A percentile compares a stretch with the other conserved stretches of the same genome.
phyloP scores from a whole-genome alignment of 2,888 invertebrate species.

The Carcina quercana region DNA sequence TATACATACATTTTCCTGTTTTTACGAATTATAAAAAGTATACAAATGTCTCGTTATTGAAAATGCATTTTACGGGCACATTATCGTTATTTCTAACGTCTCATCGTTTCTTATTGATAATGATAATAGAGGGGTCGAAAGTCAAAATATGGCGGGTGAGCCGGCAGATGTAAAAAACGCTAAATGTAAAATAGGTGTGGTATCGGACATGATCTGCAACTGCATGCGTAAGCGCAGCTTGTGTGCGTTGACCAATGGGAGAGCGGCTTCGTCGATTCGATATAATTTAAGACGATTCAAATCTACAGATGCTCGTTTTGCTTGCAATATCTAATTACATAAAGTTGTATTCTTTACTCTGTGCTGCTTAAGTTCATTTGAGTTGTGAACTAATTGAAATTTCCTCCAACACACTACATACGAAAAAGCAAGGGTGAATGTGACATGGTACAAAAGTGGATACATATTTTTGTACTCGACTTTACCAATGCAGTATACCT shows the following conservation, averaged over 20 bases:
- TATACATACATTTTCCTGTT: too few relatives aligned
- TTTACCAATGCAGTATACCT: too few relatives aligned
- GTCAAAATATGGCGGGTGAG: slow-evolving; percentile 24
- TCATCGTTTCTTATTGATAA: slow-evolving; percentile 5
- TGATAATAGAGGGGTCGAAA: slow-evolving; percentile 22
- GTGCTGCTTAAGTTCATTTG: too few relatives aligned
- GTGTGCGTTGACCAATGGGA: slow-evolving; percentile 50
- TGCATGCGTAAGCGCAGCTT: slow-evolving; percentile 56
- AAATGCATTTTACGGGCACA: too few relatives aligned
- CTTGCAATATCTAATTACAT: background rate
- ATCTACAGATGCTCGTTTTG: background rate
- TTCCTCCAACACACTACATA: too few relatives aligned
- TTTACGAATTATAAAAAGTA: too few relatives aligned
- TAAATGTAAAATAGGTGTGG: slow-evolving; percentile 44
- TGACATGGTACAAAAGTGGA: too few relatives aligned
- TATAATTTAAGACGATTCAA: slow-evolving; percentile 38
- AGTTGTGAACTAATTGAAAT: too few relatives aligned
- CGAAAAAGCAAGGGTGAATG: too few relatives aligned
- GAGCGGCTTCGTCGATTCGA: slow-evolving; percentile 20
- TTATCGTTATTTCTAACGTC: too few relatives aligned
- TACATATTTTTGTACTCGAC: too few relatives aligned
- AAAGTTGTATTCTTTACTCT: slow-evolving; percentile 11
- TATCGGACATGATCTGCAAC: slow-evolving; percentile 64
- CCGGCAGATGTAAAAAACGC: slow-evolving; percentile 57
- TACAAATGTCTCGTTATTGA: too few relatives aligned